phyloP scores from a whole-genome alignment of 2,797 vertebrate genomes.

The Spinibarbus caldwelli region DNA sequence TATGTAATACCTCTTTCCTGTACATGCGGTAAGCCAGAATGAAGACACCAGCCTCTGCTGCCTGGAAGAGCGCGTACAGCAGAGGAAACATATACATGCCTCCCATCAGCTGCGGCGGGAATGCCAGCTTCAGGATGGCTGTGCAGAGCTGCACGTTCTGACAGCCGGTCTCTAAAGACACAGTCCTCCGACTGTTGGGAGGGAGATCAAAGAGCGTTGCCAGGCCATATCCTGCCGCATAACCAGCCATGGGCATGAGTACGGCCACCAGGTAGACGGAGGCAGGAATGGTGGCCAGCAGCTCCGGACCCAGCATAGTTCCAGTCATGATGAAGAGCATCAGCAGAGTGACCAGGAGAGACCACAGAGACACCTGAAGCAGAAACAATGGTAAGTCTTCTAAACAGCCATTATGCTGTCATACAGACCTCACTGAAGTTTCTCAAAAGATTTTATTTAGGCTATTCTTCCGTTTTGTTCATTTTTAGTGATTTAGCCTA shows the following conservation, averaged over 20 bases:
- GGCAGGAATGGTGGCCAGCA: conserved; percentile 88
- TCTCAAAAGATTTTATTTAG: not conserved
- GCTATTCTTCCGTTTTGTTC: too few species aligned
- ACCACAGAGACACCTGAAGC: conserved; percentile 92
- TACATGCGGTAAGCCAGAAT: conserved; percentile 90
- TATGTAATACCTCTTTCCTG: conserved; percentile 83
- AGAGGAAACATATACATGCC: conserved; percentile 98
- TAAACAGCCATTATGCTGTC: not conserved
- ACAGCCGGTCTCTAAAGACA: conserved; percentile 95
- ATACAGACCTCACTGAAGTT: not conserved
- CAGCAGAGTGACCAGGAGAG: conserved; percentile 89
- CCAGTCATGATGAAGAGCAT: conserved; percentile 95
- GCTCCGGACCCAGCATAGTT: conserved; percentile 93
- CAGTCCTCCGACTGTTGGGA: conserved; percentile 87
- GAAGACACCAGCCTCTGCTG: conserved; percentile 91
- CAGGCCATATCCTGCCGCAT: conserved; percentile 89
- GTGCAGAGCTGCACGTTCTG: conserved; percentile 99
- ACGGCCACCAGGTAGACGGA: conserved; percentile 90
- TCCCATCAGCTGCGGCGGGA: conserved; percentile 89
- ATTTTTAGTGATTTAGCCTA: too few species aligned
- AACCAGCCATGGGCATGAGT: conserved; percentile 93
- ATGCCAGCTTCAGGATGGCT: conserved; percentile 94
- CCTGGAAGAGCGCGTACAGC: conserved; percentile 95
- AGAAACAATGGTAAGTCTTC: not conserved
- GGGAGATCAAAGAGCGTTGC: conserved; percentile 87